Conservation (phyloP, 2,797 vertebrate species). For the Anisognathus igniventris region DNA sequence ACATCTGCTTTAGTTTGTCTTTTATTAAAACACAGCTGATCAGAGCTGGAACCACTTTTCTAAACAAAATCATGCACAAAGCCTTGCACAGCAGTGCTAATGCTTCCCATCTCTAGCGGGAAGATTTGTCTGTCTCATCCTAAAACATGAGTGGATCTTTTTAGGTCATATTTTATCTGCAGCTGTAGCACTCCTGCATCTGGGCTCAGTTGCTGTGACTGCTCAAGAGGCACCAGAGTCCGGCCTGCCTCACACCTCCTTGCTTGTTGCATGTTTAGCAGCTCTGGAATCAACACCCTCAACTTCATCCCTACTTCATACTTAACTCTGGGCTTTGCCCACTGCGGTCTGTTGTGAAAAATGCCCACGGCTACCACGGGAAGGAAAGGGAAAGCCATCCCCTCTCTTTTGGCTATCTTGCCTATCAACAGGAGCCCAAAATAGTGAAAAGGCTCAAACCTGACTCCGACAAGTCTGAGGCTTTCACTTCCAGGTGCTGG, state of each 20-base stretch:
- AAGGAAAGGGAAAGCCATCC: neutral
- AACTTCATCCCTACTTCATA: neutral
- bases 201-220: neutral
- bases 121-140: neutral
- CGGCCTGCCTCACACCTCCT: accelerated
- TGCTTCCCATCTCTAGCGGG: neutral
- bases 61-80: constrained; percentile 6
- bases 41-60: neutral
- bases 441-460: neutral
- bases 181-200: neutral
- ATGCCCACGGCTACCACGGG: too few species aligned
- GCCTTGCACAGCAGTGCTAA: neutral
- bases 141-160: neutral
- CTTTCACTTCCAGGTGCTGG: accelerated
- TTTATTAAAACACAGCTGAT: neutral
- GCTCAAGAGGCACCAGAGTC: accelerated
- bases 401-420: neutral
- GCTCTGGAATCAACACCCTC: neutral
- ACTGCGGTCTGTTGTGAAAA: neutral
- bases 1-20: constrained; percentile 16
- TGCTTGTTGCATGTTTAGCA: neutral
- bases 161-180: neutral
- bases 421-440: neutral
- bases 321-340: neutral
- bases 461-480: neutral